Evolutionary conservation across 2,797 vertebrate genomes (phyloP).

Genomic region (Lutjanus campechanus): DNA sequence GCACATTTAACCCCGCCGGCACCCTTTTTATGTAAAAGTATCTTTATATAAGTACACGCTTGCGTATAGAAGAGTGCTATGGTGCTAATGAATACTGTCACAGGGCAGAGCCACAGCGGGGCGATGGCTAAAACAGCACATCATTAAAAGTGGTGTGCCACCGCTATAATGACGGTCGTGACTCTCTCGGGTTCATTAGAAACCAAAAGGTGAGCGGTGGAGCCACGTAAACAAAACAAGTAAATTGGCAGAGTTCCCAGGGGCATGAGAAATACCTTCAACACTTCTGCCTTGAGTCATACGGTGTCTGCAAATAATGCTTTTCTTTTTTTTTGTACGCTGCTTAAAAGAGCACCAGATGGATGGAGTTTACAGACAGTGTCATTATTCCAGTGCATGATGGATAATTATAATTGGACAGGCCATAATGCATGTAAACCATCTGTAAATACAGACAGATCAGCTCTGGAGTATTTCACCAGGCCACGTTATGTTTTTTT

Average conservation of each 20-base stretch:
- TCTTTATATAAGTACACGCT: conserved; percentile 32
- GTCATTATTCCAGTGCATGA: conserved; percentile 26
- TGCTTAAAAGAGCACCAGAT: conserved; percentile 32
- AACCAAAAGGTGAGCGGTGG: conserved; percentile 59
- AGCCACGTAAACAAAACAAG: conserved; percentile 69
- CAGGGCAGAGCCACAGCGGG: conserved; percentile 37
- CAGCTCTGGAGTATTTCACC: not conserved
- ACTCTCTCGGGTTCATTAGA: conserved; percentile 71
- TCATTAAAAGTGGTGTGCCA: conserved; percentile 69
- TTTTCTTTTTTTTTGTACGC: conserved; percentile 4
- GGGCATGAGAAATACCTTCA: conserved; percentile 25
- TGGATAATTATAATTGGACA: conserved; percentile 26
- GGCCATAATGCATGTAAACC: conserved; percentile 9
- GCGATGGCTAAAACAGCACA: conserved; percentile 51
- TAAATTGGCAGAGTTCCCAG: conserved; percentile 56
- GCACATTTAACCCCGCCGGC: conserved; percentile 54
- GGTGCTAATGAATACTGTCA: conserved; percentile 66
- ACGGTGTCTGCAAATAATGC: conserved; percentile 20
- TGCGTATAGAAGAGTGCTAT: conserved; percentile 28
- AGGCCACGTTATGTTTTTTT: not conserved
- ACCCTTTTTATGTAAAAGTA: conserved; percentile 28
- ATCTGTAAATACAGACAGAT: conserved; percentile 5
- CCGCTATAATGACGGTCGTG: conserved; percentile 44
- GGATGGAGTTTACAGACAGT: conserved; percentile 26
- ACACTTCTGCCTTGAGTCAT: conserved; percentile 24